Base-by-base conservation (phyloP, 1,140 invertebrate species). In the Drosophila kohkoa region DNA sequence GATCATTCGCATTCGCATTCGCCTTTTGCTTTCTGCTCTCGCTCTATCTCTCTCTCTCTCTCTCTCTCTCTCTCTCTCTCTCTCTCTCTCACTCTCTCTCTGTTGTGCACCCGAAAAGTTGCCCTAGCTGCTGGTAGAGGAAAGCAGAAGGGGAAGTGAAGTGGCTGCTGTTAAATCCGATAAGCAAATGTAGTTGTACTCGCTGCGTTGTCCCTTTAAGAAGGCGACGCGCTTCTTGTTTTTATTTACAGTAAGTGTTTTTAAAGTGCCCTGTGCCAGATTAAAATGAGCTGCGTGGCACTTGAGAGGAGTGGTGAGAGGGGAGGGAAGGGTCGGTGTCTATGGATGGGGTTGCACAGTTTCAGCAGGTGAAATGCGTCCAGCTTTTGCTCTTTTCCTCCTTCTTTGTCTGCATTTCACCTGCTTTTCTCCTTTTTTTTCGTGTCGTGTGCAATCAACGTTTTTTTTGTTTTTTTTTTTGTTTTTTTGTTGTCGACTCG, bases 181-280 rank as follows among this genome's bases (percentile, higher is more conserved):
- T 85, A 85, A 85, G 81, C 81, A 85, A 85, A 86, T 86, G 82
- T 85, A 86, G 82, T 85, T 85, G 82, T 86, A 67, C 7, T 38
- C 8, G 35, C 7, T 32, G 30, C 10, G 35, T 38, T 10, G 62
- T 66, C 81, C 65, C 81, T 81, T 80, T 67, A 81, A 80, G 67
- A 76, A 62, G 25, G 48, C 46, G 66, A 62, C 74, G 74, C 73
- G 65, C 72, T 70, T 41, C 35, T 77, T 73, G 69, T 79, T 79
- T 79, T 66, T 67, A 49, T 64, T 82, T 76, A 76, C 74, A 76
- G 74, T 76, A 76, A 76, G 74, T 76, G 74, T 76, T 76, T 76
- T 76, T 76, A 76, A 76, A 76, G 74, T 76, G 74, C 74, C 69
- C 69, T 52, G 51, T 76, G 69, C 74, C 68, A 72, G 74, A 76